A percentile compares a stretch with the other conserved stretches of the same genome.
Conservation (phyloP, 2,797 vertebrate genomes). For the Melanotaenia parkinsoni region DNA sequence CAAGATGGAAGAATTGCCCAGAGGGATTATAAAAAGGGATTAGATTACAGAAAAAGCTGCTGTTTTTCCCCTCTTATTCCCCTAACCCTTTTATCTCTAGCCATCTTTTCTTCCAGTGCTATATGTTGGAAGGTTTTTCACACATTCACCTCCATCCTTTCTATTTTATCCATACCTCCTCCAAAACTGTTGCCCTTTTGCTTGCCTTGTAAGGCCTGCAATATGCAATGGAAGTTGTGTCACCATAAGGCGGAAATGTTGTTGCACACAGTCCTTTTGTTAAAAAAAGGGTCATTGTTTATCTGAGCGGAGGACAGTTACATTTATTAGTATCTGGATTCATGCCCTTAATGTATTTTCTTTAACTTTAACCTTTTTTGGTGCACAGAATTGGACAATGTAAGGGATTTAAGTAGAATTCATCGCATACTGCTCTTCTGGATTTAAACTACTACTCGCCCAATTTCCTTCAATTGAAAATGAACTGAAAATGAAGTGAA, state of each 20-base stretch:
- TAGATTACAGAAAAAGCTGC: slow-evolving; percentile 67
- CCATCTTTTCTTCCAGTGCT: slow-evolving; percentile 55
- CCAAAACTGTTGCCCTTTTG: slow-evolving; percentile 18
- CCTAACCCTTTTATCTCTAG: slow-evolving; percentile 46
- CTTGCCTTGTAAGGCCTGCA: slow-evolving; percentile 48
- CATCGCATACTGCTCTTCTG: slow-evolving; percentile 66
- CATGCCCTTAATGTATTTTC: slow-evolving; percentile 16
- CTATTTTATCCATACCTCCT: slow-evolving; percentile 10
- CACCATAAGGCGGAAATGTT: slow-evolving; percentile 21
- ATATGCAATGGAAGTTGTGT: slow-evolving; percentile 65
- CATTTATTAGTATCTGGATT: slow-evolving; percentile 19
- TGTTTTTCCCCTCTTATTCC: slow-evolving; percentile 45
- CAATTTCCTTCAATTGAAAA: slow-evolving; percentile 29
- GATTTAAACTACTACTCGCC: slow-evolving; percentile 31
- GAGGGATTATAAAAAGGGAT: slow-evolving; percentile 70
- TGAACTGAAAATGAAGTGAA: slow-evolving; percentile 48
- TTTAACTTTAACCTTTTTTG: slow-evolving; percentile 3
- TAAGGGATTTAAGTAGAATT: slow-evolving; percentile 39
- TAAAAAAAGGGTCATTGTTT: slow-evolving; percentile 13
- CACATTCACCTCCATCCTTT: slow-evolving; percentile 34
- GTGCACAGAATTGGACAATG: slow-evolving; percentile 6
- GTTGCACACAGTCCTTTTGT: slow-evolving; percentile 20
- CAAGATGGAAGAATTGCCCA: slow-evolving; percentile 56
- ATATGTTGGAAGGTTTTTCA: slow-evolving; percentile 57
- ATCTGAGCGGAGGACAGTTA: slow-evolving; percentile 2